Evolutionary conservation across 2,888 invertebrate genomes (phyloP).

Genomic region (Julus scandinavius): DNA sequence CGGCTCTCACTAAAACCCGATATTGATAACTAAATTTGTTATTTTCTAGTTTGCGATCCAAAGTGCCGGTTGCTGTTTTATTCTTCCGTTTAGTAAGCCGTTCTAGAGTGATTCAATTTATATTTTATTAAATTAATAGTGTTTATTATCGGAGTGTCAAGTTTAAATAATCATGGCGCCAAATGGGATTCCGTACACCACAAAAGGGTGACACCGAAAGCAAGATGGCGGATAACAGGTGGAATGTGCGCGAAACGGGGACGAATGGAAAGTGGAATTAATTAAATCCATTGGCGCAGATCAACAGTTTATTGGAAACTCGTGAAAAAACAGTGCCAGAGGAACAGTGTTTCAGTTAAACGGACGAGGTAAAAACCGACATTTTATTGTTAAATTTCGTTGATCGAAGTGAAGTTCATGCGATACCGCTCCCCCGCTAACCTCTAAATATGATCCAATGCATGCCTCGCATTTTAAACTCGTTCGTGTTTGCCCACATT

Average conservation of each 20-base stretch:
- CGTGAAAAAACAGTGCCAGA: not conserved
- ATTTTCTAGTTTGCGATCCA: not conserved
- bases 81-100: not conserved
- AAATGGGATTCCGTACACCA: not conserved
- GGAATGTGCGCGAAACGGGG: not conserved
- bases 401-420: not conserved
- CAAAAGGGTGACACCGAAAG: not conserved
- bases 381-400: not conserved
- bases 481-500: not conserved
- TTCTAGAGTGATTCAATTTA: not conserved
- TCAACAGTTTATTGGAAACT: not conserved
- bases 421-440: not conserved
- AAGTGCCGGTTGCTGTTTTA: not conserved
- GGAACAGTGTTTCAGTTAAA: not conserved
- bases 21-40: not conserved
- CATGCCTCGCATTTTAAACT: not conserved
- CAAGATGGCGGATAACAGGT: constrained; percentile 39
- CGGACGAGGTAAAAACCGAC: not conserved
- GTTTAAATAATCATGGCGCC: not conserved
- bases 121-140: too few relatives aligned
- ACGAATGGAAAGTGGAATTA: constrained; percentile 3
- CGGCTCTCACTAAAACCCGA: not conserved
- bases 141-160: not conserved
- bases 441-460: not conserved
- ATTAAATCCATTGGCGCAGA: not conserved